Evolutionary conservation across 2,888 invertebrate species (phyloP), one percentile per base, ranked within the genome.

Genomic region (Piscicola geometra): DNA sequence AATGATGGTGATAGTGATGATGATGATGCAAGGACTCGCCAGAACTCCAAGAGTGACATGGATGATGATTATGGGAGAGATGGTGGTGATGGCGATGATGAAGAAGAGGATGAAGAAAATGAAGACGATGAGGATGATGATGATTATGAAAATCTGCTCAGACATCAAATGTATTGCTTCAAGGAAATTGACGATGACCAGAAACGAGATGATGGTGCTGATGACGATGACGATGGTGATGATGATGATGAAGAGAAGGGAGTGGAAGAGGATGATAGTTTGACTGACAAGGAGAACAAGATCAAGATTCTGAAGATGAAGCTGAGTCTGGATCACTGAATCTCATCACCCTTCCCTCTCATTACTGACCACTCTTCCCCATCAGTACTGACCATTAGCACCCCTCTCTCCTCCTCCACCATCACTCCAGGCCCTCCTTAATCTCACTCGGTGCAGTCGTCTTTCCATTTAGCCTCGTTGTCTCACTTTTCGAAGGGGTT

Each of bases 241-340:
- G 25, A 60, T 75, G 36, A 66, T 47, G 36, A 76, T 41, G 67
- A 72, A 74, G 30, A 66, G 25, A 30, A 76, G 15, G 33, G 73
- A 18, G 32, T 72, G 12, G 3, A 82, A 82, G 66, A 83, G 82
- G 77, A 82, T 0, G 83, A 84, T 72, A 83, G 83, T 18, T 79
- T 84, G 70, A 83, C 83, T 12, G 84, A 84, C 78, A 81, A 81
- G 68, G 84, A 84, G 78, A 80, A 82, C 77, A 81, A 81, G 0
- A 82, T 84, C 35, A 79, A 81, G 52, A 79, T 81, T 71, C 81
- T 84, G 81, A 82, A 82, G 75, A 79, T 81, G 76, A 81, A 83
- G 69, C 82, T 83, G 33, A 56, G 77, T 77, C 41, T 79, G 79
- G 1, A n/a, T 56, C 1, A 35, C 32, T 33, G 30, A 56, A 30